Evolutionary conservation across 1,140 invertebrate genomes (phyloP), one percentile per base, ranked within the genome.

Genomic region (Potamilus streckersoni): DNA sequence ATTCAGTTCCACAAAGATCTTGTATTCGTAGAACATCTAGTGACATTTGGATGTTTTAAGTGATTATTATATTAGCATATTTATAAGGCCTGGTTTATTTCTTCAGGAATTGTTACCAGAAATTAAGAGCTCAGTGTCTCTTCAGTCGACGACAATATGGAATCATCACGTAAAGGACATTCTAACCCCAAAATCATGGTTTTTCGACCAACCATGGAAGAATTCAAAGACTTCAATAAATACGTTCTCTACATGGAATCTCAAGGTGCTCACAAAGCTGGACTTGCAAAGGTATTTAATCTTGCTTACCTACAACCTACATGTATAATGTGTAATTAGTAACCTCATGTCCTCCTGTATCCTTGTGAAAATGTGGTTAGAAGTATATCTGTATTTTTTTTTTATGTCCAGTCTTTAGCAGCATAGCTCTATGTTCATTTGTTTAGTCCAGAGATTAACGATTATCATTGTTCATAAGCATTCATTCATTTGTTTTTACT

Each of bases 161-260:
- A 89, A 70, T 83, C 84, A 59, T 86, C 86, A 64, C 86, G 83
- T 80, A 84, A 84, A 57, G 84, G 83, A 64, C 76, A 69, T 56
- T 83, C 76, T 74, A 84, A 83, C 27, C 93, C 86, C 85, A 94
- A 85, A 94, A 93, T 99, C 65, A 95, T 96, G 93, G 95, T 97
- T 2, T 99, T 99, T 88, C 92, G 95, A 67, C 97, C 98, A 1
- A 98, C 96, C 2, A 95, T 94, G 91, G 97, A 98, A 23, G 96
- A 99, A 86, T 99, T 99, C 82, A 95, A 96, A 87, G 93, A 99
- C 90, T 99, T 99, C 88, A 92, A 94, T 0, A 94, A 94, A 82
- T 99, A 96, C 88, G 92, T 99, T 6, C 92, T 94, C 31, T 94
- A 96, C 82, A 98, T 99, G 92, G 97, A 99, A 87, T 94, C 94